Evolutionary conservation across 2,888 invertebrate species (phyloP).

Genomic region (Tetranychus truncatus): DNA sequence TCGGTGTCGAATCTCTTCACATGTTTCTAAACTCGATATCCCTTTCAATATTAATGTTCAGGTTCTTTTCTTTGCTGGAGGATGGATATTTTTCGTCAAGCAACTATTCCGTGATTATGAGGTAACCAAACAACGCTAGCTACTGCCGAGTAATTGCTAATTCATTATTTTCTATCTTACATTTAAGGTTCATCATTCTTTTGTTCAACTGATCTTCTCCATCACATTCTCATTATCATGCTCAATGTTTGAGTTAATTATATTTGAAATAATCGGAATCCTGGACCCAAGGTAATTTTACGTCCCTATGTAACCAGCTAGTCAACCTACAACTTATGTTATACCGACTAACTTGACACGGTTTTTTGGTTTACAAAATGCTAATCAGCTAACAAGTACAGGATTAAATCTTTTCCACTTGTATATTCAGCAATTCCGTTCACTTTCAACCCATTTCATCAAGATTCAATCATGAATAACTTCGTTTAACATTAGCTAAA

Average conservation of each 20-base stretch:
- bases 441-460: too few species aligned
- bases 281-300: conserved; percentile 60
- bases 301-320: too few species aligned
- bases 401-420: too few species aligned
- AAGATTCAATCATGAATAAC: conserved; percentile 19
- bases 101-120: conserved; percentile 93
- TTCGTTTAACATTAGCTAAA: not conserved
- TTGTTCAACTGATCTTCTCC: conserved; percentile 88
- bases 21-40: not conserved
- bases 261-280: conserved; percentile 91
- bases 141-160: too few species aligned
- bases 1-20: not conserved
- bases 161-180: not conserved
- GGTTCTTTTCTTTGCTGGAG: conserved; percentile 83
- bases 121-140: conserved; percentile 29
- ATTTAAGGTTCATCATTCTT: conserved; percentile 57
- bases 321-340: too few species aligned
- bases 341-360: too few species aligned
- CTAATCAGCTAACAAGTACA: too few species aligned
- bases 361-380: too few species aligned
- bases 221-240: conserved; percentile 87
- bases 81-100: conserved; percentile 96
- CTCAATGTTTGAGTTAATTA: conserved; percentile 96
- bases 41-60: conserved; percentile 32
- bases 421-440: too few species aligned